Base-by-base conservation (phyloP, 2,113 vertebrate genomes). In the Brachionichthys hirsutus region DNA sequence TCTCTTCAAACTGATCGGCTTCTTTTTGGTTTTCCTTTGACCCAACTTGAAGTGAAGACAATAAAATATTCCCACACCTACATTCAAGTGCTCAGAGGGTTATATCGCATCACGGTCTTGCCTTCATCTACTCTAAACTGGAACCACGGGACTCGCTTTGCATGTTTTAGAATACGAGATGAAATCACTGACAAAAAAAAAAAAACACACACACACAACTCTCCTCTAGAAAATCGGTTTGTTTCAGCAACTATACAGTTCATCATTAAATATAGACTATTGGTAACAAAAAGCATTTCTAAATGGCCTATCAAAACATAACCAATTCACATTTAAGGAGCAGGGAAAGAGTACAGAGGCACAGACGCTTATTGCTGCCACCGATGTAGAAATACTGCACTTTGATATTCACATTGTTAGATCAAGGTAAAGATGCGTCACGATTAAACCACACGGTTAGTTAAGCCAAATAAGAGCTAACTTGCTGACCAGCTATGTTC, bases 291-390 rank as follows among this genome's bases (percentile, higher is more conserved):
- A 19, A 54, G 57, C 51, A 1, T 55, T 41, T 66, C 67, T 73
- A 67, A 52, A 63, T 48, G 8, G 16, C 42, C 63, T 65, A 66
- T 71, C 24, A 55, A 65, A 75, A 73, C 22, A 53, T 15, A 17
- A 62, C 34, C 17, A 2, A 20, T 82, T 83, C 77, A 82, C 69
- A 81, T 81, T 73, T 9, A 69, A 68, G 65, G 70, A 83, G 64
- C 78, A 70, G 68, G n/a, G 3, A 64, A 79, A 65, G 69, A 70
- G 52, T 2, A 67, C 51, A 47, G 68, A 84, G 84, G 81, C 78
- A 73, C 78, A 48, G 30, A 56, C 70, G 81, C 79, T 88, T 88
- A 85, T 87, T 87, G 85, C 84, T 83, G 84, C 77, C 57, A 62
- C 60, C 47, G n/a, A 62, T 9, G 35, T 30, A 64, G 66, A 65